Conservation (phyloP, 2,888 invertebrate species). For the Pterostichus madidus region DNA sequence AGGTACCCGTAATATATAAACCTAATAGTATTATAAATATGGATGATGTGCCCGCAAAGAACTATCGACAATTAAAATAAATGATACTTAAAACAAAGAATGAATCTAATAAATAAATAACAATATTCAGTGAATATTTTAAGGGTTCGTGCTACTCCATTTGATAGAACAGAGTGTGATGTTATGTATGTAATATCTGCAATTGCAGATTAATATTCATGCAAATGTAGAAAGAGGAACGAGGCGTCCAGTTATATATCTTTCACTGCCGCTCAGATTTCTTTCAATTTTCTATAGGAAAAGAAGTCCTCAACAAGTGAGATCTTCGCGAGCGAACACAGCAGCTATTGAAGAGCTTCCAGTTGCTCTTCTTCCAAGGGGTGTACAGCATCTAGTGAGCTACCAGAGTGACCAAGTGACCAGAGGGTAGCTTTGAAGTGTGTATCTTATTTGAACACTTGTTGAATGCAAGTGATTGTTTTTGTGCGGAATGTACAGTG, state of each 20-base stretch:
- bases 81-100: too few species aligned
- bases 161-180: too few species aligned
- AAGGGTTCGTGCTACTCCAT: too few species aligned
- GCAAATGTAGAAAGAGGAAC: conserved; percentile 48
- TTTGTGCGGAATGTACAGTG: not conserved
- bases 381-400: not conserved
- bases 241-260: conserved; percentile 15
- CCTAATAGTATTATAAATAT: too few species aligned
- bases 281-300: conserved; percentile 29
- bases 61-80: too few species aligned
- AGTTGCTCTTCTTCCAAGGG: conserved; percentile 50
- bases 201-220: not conserved
- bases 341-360: conserved; percentile 37
- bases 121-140: too few species aligned
- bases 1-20: too few species aligned
- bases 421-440: too few species aligned
- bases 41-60: too few species aligned
- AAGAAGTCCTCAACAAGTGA: not conserved
- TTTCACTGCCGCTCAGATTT: conserved; percentile 35
- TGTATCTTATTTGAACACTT: not conserved
- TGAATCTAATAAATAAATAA: too few species aligned
- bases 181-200: too few species aligned
- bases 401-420: too few species aligned
- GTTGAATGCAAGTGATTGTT: conserved; percentile 14
- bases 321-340: conserved; percentile 27